phyloP scores from a whole-genome alignment of 2,113 vertebrate species.

The Ammodytes marinus region DNA sequence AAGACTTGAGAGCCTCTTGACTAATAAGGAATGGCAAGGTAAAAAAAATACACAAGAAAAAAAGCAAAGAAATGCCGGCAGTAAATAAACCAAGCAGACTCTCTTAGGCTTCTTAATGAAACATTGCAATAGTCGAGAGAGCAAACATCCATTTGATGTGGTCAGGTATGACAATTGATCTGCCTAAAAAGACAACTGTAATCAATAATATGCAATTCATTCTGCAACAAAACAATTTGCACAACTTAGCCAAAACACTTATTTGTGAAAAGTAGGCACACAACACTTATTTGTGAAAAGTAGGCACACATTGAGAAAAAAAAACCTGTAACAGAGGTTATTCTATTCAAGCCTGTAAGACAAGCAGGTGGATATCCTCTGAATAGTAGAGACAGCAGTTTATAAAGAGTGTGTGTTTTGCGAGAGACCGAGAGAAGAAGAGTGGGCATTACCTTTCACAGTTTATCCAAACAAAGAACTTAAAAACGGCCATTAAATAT shows the following conservation, averaged over 20 bases:
- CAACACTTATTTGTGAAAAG: background rate
- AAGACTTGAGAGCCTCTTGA: background rate
- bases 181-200: background rate
- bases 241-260: background rate
- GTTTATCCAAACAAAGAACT: background rate
- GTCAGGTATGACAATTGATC: slow-evolving; percentile 3
- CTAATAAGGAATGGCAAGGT: background rate
- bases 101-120: slow-evolving; percentile 8
- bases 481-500: background rate
- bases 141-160: background rate
- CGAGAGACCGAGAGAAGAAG: background rate
- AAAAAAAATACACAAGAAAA: slow-evolving; percentile 7
- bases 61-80: background rate
- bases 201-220: background rate
- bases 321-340: background rate
- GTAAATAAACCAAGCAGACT: background rate
- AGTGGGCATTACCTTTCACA: background rate
- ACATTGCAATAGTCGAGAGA: background rate
- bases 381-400: background rate
- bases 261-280: slow-evolving; percentile 9
- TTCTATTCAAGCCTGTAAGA: background rate
- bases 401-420: background rate
- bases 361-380: background rate
- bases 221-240: slow-evolving; percentile 15
- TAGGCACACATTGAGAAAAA: background rate